phyloP scores from a whole-genome alignment of 2,113 vertebrate species.

The Dipodomys merriami region DNA sequence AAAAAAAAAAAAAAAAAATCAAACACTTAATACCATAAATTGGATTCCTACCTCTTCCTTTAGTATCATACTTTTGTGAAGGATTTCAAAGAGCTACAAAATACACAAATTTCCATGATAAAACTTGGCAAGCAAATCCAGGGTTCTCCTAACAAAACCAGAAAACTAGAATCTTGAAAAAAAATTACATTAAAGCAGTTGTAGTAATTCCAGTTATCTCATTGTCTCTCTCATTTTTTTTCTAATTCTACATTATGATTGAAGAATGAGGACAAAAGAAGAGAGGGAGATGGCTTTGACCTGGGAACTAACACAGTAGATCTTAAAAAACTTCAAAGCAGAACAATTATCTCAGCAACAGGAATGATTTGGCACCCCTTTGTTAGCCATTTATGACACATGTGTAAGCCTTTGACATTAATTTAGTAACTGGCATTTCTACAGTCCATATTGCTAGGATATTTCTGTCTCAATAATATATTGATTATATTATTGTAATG shows the following conservation, averaged over 20 bases:
- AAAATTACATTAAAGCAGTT: neutral
- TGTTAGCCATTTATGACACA: constrained; percentile 73
- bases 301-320: constrained; percentile 61
- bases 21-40: neutral
- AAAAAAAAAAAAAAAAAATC: too few species aligned
- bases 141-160: constrained; percentile 15
- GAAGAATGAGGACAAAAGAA: constrained; percentile 44
- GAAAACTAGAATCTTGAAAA: neutral
- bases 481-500: constrained; percentile 77
- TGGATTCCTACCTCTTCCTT: neutral
- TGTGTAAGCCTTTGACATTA: constrained; percentile 71
- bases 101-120: constrained; percentile 4
- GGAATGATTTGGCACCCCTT: constrained; percentile 66
- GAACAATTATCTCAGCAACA: constrained; percentile 78
- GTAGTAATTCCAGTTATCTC: constrained; percentile 54
- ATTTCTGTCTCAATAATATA: constrained; percentile 78
- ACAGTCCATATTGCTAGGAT: constrained; percentile 57
- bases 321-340: constrained; percentile 71
- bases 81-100: neutral
- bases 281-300: constrained; percentile 49
- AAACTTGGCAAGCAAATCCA: constrained; percentile 21
- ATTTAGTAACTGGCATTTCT: constrained; percentile 72
- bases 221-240: constrained; percentile 41
- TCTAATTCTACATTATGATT: constrained; percentile 60
- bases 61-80: constrained; percentile 5